Evolutionary conservation across 2,113 vertebrate species (phyloP), one percentile per base, ranked within the genome.

Genomic region (Thalassoma bifasciatum): DNA sequence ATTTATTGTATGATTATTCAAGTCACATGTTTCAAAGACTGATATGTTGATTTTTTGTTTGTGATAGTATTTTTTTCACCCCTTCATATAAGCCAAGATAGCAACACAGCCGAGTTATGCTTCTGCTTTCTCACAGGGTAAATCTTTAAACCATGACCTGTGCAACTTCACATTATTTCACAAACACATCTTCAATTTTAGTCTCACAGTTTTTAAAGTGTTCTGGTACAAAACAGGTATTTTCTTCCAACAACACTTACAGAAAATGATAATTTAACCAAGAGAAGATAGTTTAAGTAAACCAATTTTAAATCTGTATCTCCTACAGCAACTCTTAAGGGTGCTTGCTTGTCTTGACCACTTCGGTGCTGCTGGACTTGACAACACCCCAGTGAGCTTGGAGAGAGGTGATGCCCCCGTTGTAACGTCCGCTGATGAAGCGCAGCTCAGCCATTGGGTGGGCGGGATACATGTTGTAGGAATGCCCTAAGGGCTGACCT

Each of bases 311-410:
- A n/a, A n/a, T n/a, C n/a, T n/a, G n/a, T n/a, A n/a, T n/a, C n/a
- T n/a, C n/a, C n/a, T n/a, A n/a, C n/a, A n/a, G n/a, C n/a, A n/a
- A n/a, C n/a, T n/a, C n/a, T n/a, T n/a, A n/a, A n/a, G n/a, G n/a
- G n/a, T n/a, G n/a, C n/a, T n/a, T n/a, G n/a, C n/a, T n/a, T n/a
- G n/a, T n/a, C n/a, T n/a, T n/a, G n/a, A n/a, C n/a, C 10, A 2
- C 3, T 0, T 4, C 10, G 1, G 5, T 40, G 38, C 8, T 13
- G 40, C 46, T 36, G 1, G n/a, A n/a, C n/a, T n/a, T n/a, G n/a
- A n/a, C n/a, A n/a, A n/a, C n/a, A n/a, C 12, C 74, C 85, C 87
- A 87, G 73, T 83, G 78, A 0, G 78, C 67, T 2, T 17, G 53
- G 0, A 81, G n/a, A 6, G 73, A 46, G 4, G 79, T 66, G 17